These are phyloP conservation scores for Hylaeus volcanicus DNA, from an alignment of 1,140 invertebrate species.

Conservation along the genomic window DNA sequence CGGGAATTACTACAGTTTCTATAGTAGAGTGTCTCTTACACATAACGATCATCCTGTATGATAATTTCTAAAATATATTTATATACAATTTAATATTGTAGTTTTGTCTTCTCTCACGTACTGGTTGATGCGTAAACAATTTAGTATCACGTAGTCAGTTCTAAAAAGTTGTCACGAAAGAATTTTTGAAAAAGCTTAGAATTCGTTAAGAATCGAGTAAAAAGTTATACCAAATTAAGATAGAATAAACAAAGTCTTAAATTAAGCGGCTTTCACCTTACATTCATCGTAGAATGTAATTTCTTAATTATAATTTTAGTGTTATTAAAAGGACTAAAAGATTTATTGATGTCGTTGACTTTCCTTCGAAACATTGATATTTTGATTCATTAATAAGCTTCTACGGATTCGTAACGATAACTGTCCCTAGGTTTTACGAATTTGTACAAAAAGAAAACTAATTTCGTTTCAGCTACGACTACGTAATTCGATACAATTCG, in stretches of 20 bases:
- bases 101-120: background rate
- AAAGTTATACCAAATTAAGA: background rate
- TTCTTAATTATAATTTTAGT: no score
- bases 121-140: background rate
- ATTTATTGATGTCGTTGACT: background rate
- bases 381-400: background rate
- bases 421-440: background rate
- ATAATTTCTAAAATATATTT: constrained; percentile 7
- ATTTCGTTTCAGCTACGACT: background rate
- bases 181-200: background rate
- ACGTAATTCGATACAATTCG: background rate
- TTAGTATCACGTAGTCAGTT: background rate
- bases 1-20: no score
- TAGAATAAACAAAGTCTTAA: background rate
- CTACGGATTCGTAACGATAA: background rate
- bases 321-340: no score
- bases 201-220: background rate
- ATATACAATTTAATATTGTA: background rate
- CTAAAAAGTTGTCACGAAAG: background rate
- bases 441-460: background rate
- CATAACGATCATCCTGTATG: background rate
- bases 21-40: background rate
- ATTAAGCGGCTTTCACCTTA: background rate
- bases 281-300: background rate
- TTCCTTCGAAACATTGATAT: background rate